phyloP scores from a whole-genome alignment of 2,888 invertebrate genomes.

The Patella caerulea region DNA sequence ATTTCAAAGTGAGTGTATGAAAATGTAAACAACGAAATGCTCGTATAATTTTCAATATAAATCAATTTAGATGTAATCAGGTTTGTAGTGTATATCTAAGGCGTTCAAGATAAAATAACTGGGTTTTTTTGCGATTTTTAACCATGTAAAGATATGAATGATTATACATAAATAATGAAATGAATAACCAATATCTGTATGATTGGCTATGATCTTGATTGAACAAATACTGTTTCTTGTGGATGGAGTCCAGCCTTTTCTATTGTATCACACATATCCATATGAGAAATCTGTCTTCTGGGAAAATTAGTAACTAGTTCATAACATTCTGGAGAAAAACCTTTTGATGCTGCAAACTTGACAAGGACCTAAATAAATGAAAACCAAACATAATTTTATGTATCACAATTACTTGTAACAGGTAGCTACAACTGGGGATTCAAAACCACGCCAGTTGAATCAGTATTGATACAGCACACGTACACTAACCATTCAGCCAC shows the following conservation, averaged over 20 bases:
- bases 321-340: constrained; percentile 69
- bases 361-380: constrained; percentile 68
- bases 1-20: too few relatives aligned
- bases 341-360: constrained; percentile 67
- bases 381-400: constrained; percentile 8
- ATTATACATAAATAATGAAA: too few relatives aligned
- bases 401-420: background rate
- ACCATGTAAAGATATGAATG: too few relatives aligned
- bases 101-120: too few relatives aligned
- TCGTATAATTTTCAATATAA: too few relatives aligned
- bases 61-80: too few relatives aligned
- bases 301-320: constrained; percentile 74
- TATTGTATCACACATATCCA: constrained; percentile 67
- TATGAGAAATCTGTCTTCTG: constrained; percentile 67
- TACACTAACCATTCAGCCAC: too few relatives aligned
- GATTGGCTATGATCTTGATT: constrained; percentile 51
- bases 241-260: constrained; percentile 71
- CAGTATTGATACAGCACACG: too few relatives aligned
- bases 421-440: background rate
- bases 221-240: constrained; percentile 73
- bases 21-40: too few relatives aligned
- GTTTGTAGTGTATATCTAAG: too few relatives aligned
- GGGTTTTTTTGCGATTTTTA: too few relatives aligned
- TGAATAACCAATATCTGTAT: background rate
- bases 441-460: too few relatives aligned